Conservation (phyloP, 1,140 invertebrate genomes). For the Drosophila sturtevanti region DNA sequence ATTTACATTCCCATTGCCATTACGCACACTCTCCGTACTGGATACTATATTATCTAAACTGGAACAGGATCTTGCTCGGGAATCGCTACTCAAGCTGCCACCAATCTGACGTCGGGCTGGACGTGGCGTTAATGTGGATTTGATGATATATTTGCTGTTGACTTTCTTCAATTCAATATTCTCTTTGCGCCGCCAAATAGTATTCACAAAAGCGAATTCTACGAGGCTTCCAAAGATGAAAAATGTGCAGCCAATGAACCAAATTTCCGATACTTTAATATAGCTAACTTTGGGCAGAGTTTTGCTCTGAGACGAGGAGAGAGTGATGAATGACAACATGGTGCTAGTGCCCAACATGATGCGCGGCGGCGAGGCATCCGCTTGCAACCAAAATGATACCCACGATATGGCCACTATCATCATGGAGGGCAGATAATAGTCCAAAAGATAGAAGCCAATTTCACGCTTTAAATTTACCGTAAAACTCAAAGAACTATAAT, state of each 20-base stretch:
- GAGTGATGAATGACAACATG: constrained; percentile 94
- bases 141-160: constrained; percentile 92
- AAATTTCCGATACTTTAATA: constrained; percentile 94
- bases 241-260: constrained; percentile 92
- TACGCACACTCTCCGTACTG: constrained; percentile 77
- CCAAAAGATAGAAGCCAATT: constrained; percentile 94
- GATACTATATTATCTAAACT: constrained; percentile 84
- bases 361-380: constrained; percentile 92
- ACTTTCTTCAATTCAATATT: constrained; percentile 92
- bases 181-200: constrained; percentile 92
- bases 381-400: constrained; percentile 95
- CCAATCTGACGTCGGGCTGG: constrained; percentile 88
- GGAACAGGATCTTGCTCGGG: constrained; percentile 86
- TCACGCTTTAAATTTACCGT: constrained; percentile 90
- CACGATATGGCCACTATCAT: constrained; percentile 94
- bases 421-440: constrained; percentile 95
- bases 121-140: constrained; percentile 91
- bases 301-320: constrained; percentile 90
- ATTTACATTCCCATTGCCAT: constrained; percentile 72
- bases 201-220: constrained; percentile 94
- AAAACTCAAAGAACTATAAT: constrained; percentile 91
- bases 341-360: constrained; percentile 91
- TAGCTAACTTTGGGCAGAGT: constrained; percentile 94
- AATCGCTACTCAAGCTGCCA: constrained; percentile 83
- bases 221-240: constrained; percentile 94